Evolutionary conservation across 1,140 invertebrate genomes (phyloP), one percentile per base, ranked within the genome.

Genomic region (Drosophila pruinosa): DNA sequence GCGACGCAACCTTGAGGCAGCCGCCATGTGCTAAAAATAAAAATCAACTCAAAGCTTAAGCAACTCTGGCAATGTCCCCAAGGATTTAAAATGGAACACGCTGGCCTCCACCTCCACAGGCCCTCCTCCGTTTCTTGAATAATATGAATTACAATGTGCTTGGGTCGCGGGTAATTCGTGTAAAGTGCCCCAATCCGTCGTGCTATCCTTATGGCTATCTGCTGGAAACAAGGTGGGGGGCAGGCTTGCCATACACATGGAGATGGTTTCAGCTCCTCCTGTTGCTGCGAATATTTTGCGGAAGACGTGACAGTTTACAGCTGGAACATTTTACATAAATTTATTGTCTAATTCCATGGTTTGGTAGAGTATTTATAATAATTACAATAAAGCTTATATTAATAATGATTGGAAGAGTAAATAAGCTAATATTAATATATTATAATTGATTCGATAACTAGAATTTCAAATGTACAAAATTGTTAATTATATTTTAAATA

Each of bases 111-210:
- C 28, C 41, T 17, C 39, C 26, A 4, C 7, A 26, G 4, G 15
- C 24, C 1, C 6, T 3, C 24, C 28, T 22, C 19, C 8, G 26
- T 14, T 41, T n/a, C 52, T 28, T 28, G 76, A 63, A 85, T 86
- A 86, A 81, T 85, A 86, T 85, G 81, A 85, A 85, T 86, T 81
- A 85, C 81, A 85, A 85, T 81, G 62, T 64, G 79, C 53, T 75
- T 43, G 69, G 73, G 69, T 76, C 7, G 67, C 73, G 80, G 63
- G 73, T 86, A 80, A 86, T 85, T 79, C 80, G 59, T 80, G 68
- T 73, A 76, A 86, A 28, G 68, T 83, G 73, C 71, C 77, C 56
- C 12, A 24, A 36, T 43, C 31, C 57, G 62, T 56, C 5, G 21
- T 3, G 17, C 31, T 19, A 39, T 38, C 10, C 48, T 36, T 22